These are phyloP conservation scores for Xestia ashworthii DNA, from an alignment of 2,888 invertebrate species.

Conservation along the genomic window DNA sequence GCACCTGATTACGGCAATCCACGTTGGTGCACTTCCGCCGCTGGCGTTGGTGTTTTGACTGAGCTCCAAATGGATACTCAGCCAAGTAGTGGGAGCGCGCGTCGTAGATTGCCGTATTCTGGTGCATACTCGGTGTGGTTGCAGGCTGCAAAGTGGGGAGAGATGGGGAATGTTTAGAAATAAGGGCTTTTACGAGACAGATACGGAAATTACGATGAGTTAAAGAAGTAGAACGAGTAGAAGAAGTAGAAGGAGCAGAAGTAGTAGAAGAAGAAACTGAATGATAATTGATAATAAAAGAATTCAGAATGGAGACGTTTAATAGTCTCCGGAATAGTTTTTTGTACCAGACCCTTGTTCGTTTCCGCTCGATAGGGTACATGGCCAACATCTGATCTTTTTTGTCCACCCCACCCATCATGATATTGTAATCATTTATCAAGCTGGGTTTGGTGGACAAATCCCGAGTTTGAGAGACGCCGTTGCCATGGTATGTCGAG, in stretches of 20 bases:
- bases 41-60: background rate
- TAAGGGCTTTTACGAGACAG: background rate
- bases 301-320: no score
- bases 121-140: background rate
- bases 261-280: background rate
- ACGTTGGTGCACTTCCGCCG: background rate
- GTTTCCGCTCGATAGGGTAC: no score
- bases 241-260: no score
- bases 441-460: background rate
- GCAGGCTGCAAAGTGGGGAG: background rate
- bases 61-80: conserved; percentile 5
- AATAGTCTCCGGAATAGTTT: no score
- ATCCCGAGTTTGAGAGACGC: background rate
- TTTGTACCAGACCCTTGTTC: no score
- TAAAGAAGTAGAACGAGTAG: no score
- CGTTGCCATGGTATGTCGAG: background rate
- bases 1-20: background rate
- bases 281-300: no score
- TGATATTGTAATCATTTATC: no score
- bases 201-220: background rate
- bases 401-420: no score
- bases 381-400: no score
- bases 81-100: background rate
- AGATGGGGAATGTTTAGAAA: background rate
- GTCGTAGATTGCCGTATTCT: background rate